These are phyloP conservation scores for Microtus richardsoni DNA, from an alignment of 2,113 vertebrate species.

Conservation along the genomic window DNA sequence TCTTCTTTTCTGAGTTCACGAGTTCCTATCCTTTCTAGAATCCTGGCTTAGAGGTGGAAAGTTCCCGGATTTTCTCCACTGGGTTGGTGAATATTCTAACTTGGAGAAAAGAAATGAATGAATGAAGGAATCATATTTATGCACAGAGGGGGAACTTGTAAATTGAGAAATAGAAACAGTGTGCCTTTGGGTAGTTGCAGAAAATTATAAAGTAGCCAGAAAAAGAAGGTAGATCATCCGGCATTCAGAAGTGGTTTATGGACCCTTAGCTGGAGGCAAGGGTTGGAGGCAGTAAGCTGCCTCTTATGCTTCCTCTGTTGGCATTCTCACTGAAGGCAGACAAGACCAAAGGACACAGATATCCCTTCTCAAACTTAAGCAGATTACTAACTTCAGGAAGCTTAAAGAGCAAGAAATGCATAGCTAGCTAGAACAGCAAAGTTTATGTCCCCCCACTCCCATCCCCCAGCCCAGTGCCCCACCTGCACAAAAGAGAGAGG, in stretches of 20 bases:
- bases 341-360: neutral
- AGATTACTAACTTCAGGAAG: neutral
- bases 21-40: slow-evolving; percentile 4
- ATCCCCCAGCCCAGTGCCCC: fast-evolving
- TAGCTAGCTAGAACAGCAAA: neutral
- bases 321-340: neutral
- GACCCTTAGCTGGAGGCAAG: neutral
- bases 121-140: neutral
- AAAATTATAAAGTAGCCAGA: neutral
- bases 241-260: neutral
- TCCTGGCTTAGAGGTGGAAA: neutral
- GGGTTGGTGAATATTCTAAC: neutral
- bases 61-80: neutral
- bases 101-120: neutral
- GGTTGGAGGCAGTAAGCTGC: neutral
- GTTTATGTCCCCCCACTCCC: neutral
- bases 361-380: neutral
- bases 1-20: neutral
- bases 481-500: fast-evolving
- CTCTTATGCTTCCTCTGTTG: neutral
- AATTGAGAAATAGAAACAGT: neutral
- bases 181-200: neutral
- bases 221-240: fast-evolving
- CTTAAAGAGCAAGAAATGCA: neutral
- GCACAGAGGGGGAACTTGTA: neutral